Evolutionary conservation across 1,140 invertebrate genomes (phyloP).

Genomic region (Berghia stephanieae): DNA sequence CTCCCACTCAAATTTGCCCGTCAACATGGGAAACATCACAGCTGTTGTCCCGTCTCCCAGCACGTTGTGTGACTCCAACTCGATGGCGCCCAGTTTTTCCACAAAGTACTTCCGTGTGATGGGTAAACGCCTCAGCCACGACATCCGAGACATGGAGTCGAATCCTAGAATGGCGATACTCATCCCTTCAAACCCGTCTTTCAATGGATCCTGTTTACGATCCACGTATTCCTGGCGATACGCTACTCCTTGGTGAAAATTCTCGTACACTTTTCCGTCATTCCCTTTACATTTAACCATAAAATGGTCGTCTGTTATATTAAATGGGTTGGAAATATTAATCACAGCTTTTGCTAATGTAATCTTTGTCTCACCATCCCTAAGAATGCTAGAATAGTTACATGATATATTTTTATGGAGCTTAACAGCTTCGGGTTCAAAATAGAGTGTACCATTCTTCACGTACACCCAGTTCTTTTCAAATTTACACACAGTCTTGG

Average conservation of each 20-base stretch:
- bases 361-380: too few relatives aligned
- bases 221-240: conserved; percentile 26
- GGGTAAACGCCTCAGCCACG: conserved; percentile 85
- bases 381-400: too few relatives aligned
- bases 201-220: not conserved
- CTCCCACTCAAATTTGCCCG: conserved; percentile 30
- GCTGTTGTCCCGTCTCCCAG: conserved; percentile 93
- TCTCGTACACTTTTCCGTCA: conserved; percentile 46
- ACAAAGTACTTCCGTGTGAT: conserved; percentile 81
- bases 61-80: conserved; percentile 86
- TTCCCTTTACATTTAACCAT: conserved; percentile 48
- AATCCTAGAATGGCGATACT: conserved; percentile 71
- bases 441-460: too few relatives aligned
- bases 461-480: too few relatives aligned
- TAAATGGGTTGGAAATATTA: too few relatives aligned
- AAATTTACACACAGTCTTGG: too few relatives aligned
- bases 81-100: conserved; percentile 73
- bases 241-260: conserved; percentile 52
- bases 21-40: conserved; percentile 88
- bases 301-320: too few relatives aligned
- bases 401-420: too few relatives aligned
- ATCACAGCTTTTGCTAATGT: too few relatives aligned
- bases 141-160: conserved; percentile 88
- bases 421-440: too few relatives aligned
- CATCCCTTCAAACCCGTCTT: not conserved